These are phyloP conservation scores for Cepaea nemoralis DNA, from an alignment of 1,140 invertebrate species.

Conservation along the genomic window DNA sequence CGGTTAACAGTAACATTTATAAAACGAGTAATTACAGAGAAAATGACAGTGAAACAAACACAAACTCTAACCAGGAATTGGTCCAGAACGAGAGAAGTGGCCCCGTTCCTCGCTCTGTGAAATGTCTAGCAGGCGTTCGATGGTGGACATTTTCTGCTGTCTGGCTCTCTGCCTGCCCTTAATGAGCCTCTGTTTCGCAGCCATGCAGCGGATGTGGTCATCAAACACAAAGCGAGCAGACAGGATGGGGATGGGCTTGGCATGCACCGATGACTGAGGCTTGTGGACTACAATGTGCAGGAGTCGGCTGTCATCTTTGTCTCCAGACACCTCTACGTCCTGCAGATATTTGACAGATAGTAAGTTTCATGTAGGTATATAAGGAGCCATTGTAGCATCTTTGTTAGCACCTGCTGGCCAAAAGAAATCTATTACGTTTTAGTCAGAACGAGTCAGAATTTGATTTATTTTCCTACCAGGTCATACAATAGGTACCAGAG, in stretches of 20 bases:
- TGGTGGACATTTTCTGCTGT: slow-evolving; percentile 84
- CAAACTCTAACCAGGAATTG: slow-evolving; percentile 58
- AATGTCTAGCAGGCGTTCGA: slow-evolving; percentile 90
- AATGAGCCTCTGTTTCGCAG: slow-evolving; percentile 82
- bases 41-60: too few relatives aligned
- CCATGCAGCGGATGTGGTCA: slow-evolving; percentile 98
- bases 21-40: too few relatives aligned
- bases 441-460: too few relatives aligned
- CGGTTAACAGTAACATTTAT: too few relatives aligned
- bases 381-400: too few relatives aligned
- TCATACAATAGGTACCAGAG: too few relatives aligned
- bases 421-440: too few relatives aligned
- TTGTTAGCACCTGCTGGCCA: too few relatives aligned
- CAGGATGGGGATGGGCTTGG: slow-evolving; percentile 78
- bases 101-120: slow-evolving; percentile 60
- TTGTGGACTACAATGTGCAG: slow-evolving; percentile 94
- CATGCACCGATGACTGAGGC: slow-evolving; percentile 72
- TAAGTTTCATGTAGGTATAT: too few relatives aligned
- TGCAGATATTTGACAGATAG: too few relatives aligned
- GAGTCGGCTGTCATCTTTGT: slow-evolving; percentile 96
- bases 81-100: slow-evolving; percentile 47
- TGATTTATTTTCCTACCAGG: too few relatives aligned
- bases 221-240: slow-evolving; percentile 96
- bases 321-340: slow-evolving; percentile 83
- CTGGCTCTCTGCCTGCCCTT: slow-evolving; percentile 94